Percentiles rank a stretch among this genome's conserved stretches.
phyloP scores from a whole-genome alignment of 2,113 vertebrate species.

The Gasterosteus nipponicus region DNA sequence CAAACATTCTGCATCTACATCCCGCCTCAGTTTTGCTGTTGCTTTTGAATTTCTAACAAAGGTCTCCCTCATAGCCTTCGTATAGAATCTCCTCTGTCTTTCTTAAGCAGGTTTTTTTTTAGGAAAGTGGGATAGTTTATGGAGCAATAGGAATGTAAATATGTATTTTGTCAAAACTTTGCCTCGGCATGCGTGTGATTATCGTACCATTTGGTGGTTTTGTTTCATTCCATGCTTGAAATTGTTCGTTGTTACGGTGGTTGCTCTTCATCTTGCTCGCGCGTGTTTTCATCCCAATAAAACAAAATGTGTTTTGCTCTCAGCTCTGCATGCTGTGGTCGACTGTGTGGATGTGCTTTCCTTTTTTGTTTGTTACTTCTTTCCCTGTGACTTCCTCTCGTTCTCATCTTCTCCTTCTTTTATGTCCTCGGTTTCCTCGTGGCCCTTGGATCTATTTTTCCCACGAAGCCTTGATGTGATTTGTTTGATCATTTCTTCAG shows the following conservation, averaged over 20 bases:
- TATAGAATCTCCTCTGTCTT: neutral
- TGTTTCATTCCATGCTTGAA: slow-evolving; percentile 26
- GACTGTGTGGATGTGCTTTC: neutral
- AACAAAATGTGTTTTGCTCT: slow-evolving; percentile 38
- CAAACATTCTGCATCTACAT: neutral
- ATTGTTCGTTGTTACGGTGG: neutral
- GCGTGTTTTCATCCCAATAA: slow-evolving; percentile 65
- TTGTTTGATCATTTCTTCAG: neutral
- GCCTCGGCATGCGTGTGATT: slow-evolving; percentile 27
- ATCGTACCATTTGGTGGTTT: slow-evolving; percentile 2
- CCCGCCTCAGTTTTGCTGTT: slow-evolving; percentile 5
- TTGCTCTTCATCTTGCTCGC: slow-evolving; percentile 33
- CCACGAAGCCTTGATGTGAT: neutral
- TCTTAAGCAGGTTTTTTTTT: neutral
- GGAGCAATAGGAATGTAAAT: neutral
- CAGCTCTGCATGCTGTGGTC: slow-evolving; percentile 31
- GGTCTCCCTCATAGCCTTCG: neutral
- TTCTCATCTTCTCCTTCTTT: neutral
- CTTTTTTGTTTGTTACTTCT: neutral
- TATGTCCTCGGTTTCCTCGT: neutral
- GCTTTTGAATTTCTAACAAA: neutral
- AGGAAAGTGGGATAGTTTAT: neutral
- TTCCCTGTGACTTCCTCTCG: neutral
- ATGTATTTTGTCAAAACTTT: slow-evolving; percentile 11
- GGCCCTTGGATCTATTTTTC: slow-evolving; percentile 4